Base-by-base conservation (phyloP, 2,113 vertebrate genomes). In the Brachyhypopomus occidentalis region DNA sequence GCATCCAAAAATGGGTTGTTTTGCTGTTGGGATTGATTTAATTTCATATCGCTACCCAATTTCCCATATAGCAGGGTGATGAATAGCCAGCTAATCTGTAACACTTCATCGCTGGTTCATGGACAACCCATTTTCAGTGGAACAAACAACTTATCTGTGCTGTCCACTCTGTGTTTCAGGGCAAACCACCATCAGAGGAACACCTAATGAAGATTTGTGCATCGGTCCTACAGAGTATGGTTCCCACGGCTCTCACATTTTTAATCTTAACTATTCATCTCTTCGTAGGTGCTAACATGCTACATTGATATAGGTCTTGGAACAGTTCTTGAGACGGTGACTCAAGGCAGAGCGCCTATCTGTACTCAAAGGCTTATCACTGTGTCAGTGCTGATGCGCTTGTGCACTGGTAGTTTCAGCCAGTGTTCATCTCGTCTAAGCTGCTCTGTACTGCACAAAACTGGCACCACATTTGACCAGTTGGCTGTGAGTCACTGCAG, bases 161-260 rank as follows among this genome's bases (percentile, higher is more conserved):
- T n/a, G 16, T 48, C 22, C 79, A 4, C 48, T 70, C 27, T 69
- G 45, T 85, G 63, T 86, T 80, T 64, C 75, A 89, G 88, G 88
- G 88, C 17, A 88, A 88, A 52, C 20, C 84, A 2, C 85, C 85
- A 23, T 83, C 88, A 19, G 88, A 89, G 45, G 86, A 89, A 1
- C 84, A 88, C 3, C 27, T 89, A 2, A 78, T 89, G 75, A 88
- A 89, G 80, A 80, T 89, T 0, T 88, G 86, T 64, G 83, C 86
- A 11, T 71, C 72, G 20, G 86, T 89, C 16, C 73, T 89, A 8
- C 86, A 79, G 73, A 88, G 88, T 89, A 80, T 60, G 84, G 82
- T 23, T 20, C 27, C 7, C 2, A 8, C 14, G 12, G 12, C 45
- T 14, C 12, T 52, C 12, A 52, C 8, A 11, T 14, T 17, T 36